Percentiles rank a stretch among this genome's conserved stretches.
These are phyloP conservation scores for Hyles euphorbiae DNA, from an alignment of 1,140 invertebrate genomes.

Conservation along the genomic window DNA sequence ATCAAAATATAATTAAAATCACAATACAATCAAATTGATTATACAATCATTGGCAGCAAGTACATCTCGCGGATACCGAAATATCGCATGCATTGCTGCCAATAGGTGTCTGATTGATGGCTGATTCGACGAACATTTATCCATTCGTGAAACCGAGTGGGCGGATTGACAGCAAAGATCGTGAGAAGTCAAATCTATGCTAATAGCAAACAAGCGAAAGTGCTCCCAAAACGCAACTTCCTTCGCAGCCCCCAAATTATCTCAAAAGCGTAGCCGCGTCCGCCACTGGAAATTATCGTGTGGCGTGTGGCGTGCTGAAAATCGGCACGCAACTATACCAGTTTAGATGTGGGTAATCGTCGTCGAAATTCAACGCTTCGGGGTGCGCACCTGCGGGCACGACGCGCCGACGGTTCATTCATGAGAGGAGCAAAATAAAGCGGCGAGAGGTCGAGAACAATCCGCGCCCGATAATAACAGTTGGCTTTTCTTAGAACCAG, in stretches of 20 bases:
- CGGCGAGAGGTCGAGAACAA: conserved; percentile 61
- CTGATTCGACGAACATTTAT: conserved; percentile 30
- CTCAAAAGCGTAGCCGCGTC: conserved; percentile 32
- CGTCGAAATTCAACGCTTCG: conserved; percentile 48
- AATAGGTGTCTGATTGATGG: conserved; percentile 58
- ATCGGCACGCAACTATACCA: conserved; percentile 40
- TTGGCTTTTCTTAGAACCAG: conserved; percentile 70
- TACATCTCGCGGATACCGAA: conserved; percentile 53
- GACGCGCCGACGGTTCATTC: conserved; percentile 55
- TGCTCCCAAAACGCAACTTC: conserved; percentile 46
- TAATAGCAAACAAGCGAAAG: conserved; percentile 44
- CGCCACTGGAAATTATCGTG: conserved; percentile 49
- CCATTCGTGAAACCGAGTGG: conserved; percentile 31
- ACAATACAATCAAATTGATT: conserved; percentile 30
- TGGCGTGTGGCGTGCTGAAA: conserved; percentile 58
- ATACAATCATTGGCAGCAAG: conserved; percentile 63
- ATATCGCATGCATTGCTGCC: conserved; percentile 62
- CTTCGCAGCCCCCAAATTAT: conserved; percentile 45
- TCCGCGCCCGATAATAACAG: conserved; percentile 66
- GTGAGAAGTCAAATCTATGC: conserved; percentile 28
- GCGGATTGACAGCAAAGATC: conserved; percentile 31
- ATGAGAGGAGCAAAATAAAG: conserved; percentile 51
- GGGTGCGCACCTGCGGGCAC: conserved; percentile 61
- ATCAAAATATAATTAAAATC: too few relatives aligned
- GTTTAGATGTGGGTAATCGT: conserved; percentile 53